Conservation (phyloP, 2,888 invertebrate genomes). For the Siphlonurus alternatus region DNA sequence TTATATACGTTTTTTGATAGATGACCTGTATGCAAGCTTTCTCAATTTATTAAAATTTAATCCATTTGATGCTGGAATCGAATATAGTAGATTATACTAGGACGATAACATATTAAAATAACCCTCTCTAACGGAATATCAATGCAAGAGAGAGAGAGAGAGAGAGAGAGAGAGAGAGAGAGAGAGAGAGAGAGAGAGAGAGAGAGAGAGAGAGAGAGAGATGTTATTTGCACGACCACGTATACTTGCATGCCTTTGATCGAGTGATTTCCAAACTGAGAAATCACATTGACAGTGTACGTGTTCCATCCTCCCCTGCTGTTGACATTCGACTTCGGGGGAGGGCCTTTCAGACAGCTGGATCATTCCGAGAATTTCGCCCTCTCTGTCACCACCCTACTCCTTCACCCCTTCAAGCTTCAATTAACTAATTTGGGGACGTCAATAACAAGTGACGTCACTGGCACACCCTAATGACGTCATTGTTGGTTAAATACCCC, state of each 20-base stretch:
- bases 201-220: constrained; percentile 4
- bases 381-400: too few species aligned
- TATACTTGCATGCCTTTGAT: neutral
- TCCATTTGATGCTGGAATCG: too few species aligned
- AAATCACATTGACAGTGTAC: neutral
- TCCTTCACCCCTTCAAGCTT: too few species aligned
- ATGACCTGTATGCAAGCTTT: too few species aligned
- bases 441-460: neutral
- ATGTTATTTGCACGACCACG: neutral
- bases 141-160: neutral
- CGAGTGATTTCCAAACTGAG: neutral
- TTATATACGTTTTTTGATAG: too few species aligned
- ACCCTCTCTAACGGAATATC: too few species aligned
- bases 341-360: too few species aligned
- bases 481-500: too few species aligned
- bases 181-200: constrained; percentile 1
- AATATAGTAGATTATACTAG: too few species aligned
- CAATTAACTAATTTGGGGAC: neutral
- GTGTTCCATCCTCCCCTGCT: neutral
- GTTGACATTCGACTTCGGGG: neutral
- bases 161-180: neutral
- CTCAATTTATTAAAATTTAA: too few species aligned
- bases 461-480: neutral
- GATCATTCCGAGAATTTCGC: too few species aligned
- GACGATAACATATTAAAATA: too few species aligned